These are phyloP conservation scores for Shinisaurus crocodilurus DNA, from an alignment of 2,113 vertebrate genomes.

Conservation along the genomic window DNA sequence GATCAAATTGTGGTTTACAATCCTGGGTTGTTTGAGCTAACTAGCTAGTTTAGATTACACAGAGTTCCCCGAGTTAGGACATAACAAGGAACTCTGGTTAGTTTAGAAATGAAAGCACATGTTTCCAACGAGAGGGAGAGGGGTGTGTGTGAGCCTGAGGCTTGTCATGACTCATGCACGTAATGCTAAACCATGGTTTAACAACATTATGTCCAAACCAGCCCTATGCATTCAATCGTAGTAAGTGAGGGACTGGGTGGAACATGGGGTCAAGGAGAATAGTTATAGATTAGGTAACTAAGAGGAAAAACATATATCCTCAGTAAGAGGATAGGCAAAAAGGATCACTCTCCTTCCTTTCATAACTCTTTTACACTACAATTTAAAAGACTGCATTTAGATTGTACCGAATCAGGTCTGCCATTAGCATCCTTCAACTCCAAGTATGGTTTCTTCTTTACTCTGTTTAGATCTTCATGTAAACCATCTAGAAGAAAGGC, in stretches of 20 bases:
- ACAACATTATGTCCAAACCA: not conserved
- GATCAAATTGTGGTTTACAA: not conserved
- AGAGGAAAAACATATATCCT: not conserved
- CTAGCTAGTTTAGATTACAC: not conserved
- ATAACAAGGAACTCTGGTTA: not conserved
- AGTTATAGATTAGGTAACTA: not conserved
- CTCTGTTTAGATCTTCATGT: slow-evolving; percentile 95
- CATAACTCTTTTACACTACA: not conserved
- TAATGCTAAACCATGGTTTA: not conserved
- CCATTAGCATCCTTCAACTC: slow-evolving; percentile 92
- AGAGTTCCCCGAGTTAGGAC: not conserved
- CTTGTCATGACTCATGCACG: not conserved
- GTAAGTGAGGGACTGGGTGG: not conserved
- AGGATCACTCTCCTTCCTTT: not conserved
- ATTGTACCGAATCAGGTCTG: slow-evolving; percentile 88
- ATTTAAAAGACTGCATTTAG: not conserved
- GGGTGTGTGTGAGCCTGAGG: too few species aligned
- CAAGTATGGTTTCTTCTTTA: slow-evolving; percentile 97
- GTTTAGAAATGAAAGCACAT: not conserved
- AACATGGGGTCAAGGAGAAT: not conserved
- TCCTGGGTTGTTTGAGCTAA: not conserved
- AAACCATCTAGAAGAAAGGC: slow-evolving; percentile 96
- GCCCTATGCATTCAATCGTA: not conserved
- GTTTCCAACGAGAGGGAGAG: not conserved
- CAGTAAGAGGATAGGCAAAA: not conserved